These are phyloP conservation scores for Catocala fraxini DNA, from an alignment of 2,888 invertebrate genomes.

Conservation along the genomic window DNA sequence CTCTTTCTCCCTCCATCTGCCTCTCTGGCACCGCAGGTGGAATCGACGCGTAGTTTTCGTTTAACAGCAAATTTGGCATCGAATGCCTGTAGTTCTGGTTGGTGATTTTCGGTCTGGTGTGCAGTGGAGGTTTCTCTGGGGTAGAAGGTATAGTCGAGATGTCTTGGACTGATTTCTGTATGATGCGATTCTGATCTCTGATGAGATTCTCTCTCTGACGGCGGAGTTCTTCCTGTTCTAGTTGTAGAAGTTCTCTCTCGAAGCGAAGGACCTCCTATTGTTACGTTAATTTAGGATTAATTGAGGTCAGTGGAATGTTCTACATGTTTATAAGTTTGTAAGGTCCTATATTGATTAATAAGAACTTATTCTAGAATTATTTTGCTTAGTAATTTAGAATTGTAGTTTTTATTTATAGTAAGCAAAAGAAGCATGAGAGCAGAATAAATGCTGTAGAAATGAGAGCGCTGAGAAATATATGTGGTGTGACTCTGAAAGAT, in stretches of 20 bases:
- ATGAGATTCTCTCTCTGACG: conserved; percentile 91
- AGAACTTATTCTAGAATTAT: background rate
- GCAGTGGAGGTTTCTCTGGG: conserved; percentile 73
- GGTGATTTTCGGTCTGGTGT: conserved; percentile 54
- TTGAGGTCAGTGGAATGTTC: background rate
- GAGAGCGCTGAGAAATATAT: too few species aligned
- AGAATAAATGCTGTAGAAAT: too few species aligned
- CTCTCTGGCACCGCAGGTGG: conserved; percentile 60
- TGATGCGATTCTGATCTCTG: conserved; percentile 89
- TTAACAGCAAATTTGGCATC: conserved; percentile 81
- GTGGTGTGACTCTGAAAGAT: too few species aligned
- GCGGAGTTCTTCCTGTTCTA: conserved; percentile 93
- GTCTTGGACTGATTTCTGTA: conserved; percentile 89
- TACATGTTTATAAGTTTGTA: conserved; percentile 17
- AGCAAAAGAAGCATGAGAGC: too few species aligned
- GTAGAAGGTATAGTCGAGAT: conserved; percentile 74
- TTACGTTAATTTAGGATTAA: conserved; percentile 32
- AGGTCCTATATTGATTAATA: conserved; percentile 26
- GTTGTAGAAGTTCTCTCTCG: conserved; percentile 92
- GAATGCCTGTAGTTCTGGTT: conserved; percentile 78
- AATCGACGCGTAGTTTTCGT: conserved; percentile 65
- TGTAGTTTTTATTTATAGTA: too few species aligned
- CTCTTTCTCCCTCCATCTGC: conserved; percentile 53
- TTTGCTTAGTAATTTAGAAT: too few species aligned
- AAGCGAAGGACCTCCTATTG: conserved; percentile 91